phyloP scores from a whole-genome alignment of 2,888 invertebrate genomes.

The Cactoblastis cactorum region DNA sequence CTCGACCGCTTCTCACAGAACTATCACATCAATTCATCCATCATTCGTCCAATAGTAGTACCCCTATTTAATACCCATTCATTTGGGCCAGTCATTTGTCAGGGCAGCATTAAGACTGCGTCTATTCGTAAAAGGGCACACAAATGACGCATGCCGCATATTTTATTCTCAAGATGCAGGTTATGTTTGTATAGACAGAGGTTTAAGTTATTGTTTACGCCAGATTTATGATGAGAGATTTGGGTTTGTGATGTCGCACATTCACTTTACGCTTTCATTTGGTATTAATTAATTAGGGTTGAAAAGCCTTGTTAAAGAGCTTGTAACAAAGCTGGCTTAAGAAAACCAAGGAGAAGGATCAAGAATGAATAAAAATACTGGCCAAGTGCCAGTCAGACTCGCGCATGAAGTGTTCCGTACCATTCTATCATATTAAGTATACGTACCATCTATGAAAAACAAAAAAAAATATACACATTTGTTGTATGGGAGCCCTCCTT shows the following conservation, averaged over 20 bases:
- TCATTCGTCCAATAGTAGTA: slow-evolving; percentile 20
- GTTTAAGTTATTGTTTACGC: slow-evolving; percentile 1
- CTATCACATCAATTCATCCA: neutral
- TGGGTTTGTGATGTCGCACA: neutral
- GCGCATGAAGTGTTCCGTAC: no score
- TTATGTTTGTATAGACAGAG: slow-evolving; percentile 9
- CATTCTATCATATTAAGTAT: no score
- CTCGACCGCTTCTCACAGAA: neutral
- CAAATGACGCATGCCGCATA: slow-evolving; percentile 34
- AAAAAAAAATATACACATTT: no score
- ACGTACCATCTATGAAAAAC: no score
- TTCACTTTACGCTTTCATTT: neutral
- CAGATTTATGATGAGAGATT: neutral
- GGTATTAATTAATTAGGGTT: neutral
- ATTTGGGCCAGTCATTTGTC: slow-evolving; percentile 40
- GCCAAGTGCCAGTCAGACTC: no score
- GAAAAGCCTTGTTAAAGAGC: neutral
- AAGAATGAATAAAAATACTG: no score
- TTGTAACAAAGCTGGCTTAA: no score
- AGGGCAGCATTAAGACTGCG: slow-evolving; percentile 39
- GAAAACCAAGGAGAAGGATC: no score
- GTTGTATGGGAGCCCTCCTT: no score
- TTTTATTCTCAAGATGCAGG: slow-evolving; percentile 23
- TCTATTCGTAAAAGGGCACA: slow-evolving; percentile 27
- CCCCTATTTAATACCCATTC: slow-evolving; percentile 32